These are phyloP conservation scores for Nasonovia ribisnigri DNA, from an alignment of 2,888 invertebrate species.

Conservation along the genomic window DNA sequence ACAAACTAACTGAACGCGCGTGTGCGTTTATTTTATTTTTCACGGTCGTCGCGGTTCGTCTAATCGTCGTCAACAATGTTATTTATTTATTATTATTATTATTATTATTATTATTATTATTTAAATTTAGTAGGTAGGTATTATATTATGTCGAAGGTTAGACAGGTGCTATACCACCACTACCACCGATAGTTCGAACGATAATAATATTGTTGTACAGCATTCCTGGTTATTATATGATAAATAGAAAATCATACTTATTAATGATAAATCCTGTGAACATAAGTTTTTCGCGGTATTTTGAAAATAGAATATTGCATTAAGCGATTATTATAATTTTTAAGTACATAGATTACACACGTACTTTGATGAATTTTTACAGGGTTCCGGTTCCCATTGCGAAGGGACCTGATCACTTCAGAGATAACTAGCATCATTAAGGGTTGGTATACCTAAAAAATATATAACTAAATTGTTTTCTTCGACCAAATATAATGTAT, in stretches of 20 bases:
- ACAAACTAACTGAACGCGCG: background rate
- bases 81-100: background rate
- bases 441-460: background rate
- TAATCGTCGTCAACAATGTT: background rate
- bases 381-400: too few relatives aligned
- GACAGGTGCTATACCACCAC: background rate
- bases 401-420: background rate
- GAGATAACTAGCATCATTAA: background rate
- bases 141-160: background rate
- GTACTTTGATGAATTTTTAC: background rate
- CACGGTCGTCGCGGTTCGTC: background rate
- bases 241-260: background rate
- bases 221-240: background rate
- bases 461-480: background rate
- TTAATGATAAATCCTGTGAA: background rate
- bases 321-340: background rate
- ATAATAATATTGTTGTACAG: background rate
- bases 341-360: background rate
- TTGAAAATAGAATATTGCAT: too few relatives aligned
- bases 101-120: background rate
- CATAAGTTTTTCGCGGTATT: background rate
- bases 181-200: background rate
- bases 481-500: background rate
- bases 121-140: background rate
- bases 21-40: background rate